Evolutionary conservation across 2,797 vertebrate species (phyloP).

Genomic region (Mormyrops attenuatus): DNA sequence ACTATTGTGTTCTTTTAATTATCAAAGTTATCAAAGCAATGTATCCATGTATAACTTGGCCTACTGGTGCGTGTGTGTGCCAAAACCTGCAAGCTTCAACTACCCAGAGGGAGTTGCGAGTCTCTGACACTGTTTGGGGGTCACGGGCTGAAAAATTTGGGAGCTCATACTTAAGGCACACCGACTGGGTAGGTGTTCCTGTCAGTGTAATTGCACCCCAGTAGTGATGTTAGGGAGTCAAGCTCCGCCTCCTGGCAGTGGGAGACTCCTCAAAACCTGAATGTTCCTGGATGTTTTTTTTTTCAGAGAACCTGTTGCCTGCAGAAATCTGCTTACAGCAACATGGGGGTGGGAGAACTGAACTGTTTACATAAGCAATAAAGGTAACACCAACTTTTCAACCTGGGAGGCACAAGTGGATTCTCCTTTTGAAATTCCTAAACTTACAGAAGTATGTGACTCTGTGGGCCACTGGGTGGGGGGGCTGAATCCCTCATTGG

Average conservation of each 20-base stretch:
- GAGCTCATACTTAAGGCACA: not conserved
- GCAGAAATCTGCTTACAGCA: too few relatives aligned
- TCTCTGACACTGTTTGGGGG: not conserved
- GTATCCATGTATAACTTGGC: not conserved
- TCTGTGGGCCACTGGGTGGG: not conserved
- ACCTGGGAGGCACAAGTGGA: too few relatives aligned
- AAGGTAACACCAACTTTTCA: not conserved
- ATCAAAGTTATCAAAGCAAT: not conserved
- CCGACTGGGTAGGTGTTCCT: not conserved
- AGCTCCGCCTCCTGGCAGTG: too few relatives aligned
- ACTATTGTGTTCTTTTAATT: not conserved
- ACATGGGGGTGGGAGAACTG: too few relatives aligned
- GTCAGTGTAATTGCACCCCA: too few relatives aligned
- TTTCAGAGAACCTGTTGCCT: too few relatives aligned
- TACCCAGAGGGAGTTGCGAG: not conserved
- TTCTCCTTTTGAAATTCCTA: not conserved
- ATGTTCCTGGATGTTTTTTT: too few relatives aligned
- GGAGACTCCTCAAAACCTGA: too few relatives aligned
- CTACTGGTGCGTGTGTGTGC: not conserved
- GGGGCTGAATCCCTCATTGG: not conserved
- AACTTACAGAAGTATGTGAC: not conserved
- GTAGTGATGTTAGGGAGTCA: too few relatives aligned
- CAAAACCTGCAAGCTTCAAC: not conserved
- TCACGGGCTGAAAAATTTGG: not conserved
- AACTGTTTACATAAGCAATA: not conserved